Evolutionary conservation across 2,888 invertebrate species (phyloP), one percentile per base, ranked within the genome.

Genomic region (Dusona sp.): DNA sequence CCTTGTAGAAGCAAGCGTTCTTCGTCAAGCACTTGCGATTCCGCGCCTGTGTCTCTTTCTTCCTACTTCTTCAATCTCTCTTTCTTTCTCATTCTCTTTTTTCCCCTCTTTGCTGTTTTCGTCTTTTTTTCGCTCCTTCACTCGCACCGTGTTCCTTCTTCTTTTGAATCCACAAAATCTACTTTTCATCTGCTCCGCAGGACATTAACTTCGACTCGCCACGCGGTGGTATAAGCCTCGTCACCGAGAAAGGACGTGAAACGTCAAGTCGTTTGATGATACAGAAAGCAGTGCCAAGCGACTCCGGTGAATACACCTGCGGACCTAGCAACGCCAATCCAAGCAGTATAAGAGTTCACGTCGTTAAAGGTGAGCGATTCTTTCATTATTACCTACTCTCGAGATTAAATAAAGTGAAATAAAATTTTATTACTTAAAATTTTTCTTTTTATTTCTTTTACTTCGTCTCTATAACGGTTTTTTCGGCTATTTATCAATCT

Each of bases 261-360:
- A 95, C 95, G 72, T 94, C 94, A 85, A 95, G 95, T 88, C 94
- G 94, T 85, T 91, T 95, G 89, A 94, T 95, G 91, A 94, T 95
- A 86, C 94, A 94, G 89, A 94, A 94, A 89, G 95, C 94, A 51
- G 93, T 94, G 38, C 91, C 93, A 36, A 91, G 92, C 81, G 95
- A 95, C 89, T 94, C 94, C 25, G 95, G 95, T 11, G 92, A 94
- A 79, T 95, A 95, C 90, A 94, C 94, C 33, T 95, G 95, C 90
- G 92, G 92, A 83, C 95, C 95, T 57, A 94, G 95, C 89, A 95
- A 95, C 90, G 95, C 95, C 74, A 97, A 97, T 92, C 97, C 98
- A 0, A 97, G 97, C 68, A 97, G 97, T 68, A 97, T 98, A 74
- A 96, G 97, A 88, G 98, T 98, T 82, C 98, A 98, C 94, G 98